Conservation (phyloP, 2,113 vertebrate genomes). For the Gasterosteus nipponicus region DNA sequence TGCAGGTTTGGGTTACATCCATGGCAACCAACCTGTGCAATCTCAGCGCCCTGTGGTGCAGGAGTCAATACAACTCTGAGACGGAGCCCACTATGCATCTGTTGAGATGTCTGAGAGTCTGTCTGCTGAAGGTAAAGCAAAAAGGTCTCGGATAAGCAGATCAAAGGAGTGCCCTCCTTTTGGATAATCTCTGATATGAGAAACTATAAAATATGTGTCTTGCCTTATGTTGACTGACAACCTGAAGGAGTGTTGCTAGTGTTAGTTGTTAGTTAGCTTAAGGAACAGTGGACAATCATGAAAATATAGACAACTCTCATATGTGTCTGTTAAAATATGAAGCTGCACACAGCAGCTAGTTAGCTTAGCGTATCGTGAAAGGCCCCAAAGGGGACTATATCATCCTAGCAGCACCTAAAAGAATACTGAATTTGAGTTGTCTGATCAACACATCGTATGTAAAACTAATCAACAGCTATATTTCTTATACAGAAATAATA, state of each 20-base stretch:
- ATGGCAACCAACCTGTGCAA: slow-evolving; percentile 68
- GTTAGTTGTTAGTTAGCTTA: no score
- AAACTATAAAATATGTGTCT: slow-evolving; percentile 9
- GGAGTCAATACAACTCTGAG: slow-evolving; percentile 55
- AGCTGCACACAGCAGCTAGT: neutral
- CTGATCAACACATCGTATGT: neutral
- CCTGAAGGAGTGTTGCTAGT: neutral
- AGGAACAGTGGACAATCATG: neutral
- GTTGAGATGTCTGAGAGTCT: slow-evolving; percentile 46
- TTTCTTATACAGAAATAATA: neutral
- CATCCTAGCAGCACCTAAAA: neutral
- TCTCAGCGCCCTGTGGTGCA: slow-evolving; percentile 45
- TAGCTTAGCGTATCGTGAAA: neutral
- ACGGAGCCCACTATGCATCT: slow-evolving; percentile 48
- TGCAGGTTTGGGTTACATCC: slow-evolving; percentile 71
- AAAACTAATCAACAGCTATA: neutral
- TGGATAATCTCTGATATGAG: slow-evolving; percentile 41
- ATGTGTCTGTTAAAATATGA: neutral
- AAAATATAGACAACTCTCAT: neutral
- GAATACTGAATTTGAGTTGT: neutral
- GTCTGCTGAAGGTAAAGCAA: slow-evolving; percentile 36
- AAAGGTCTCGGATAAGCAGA: slow-evolving; percentile 28
- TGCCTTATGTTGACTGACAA: slow-evolving; percentile 5
- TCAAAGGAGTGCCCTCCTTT: slow-evolving; percentile 45
- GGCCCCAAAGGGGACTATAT: neutral